Conservation (phyloP, 2,797 vertebrate species). For the Phalloptychus januarius region DNA sequence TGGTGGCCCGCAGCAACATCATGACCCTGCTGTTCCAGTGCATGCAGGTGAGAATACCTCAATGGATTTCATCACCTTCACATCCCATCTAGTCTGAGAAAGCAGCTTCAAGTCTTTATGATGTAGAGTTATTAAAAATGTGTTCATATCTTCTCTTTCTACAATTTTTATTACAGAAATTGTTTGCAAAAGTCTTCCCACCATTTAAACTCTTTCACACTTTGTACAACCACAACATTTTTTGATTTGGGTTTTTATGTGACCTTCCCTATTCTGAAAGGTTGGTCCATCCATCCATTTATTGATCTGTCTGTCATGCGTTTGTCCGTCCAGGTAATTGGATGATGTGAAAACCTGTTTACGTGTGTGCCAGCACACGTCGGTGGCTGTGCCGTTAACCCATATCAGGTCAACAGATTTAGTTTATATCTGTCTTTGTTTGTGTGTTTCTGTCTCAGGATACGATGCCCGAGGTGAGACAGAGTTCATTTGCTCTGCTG, state of each 20-base stretch:
- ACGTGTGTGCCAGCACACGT: background rate
- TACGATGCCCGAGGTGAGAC: constrained; percentile 94
- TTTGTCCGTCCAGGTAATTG: background rate
- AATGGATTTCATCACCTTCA: background rate
- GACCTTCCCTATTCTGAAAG: background rate
- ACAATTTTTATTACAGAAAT: background rate
- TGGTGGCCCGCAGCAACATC: constrained; percentile 93
- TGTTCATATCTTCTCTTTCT: background rate
- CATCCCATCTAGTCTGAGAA: background rate
- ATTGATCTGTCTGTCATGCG: background rate
- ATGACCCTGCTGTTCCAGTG: constrained; percentile 95
- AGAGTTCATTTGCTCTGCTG: constrained; percentile 92
- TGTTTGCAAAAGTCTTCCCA: background rate
- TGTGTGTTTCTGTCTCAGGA: constrained; percentile 77
- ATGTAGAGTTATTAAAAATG: background rate
- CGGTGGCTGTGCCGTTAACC: background rate
- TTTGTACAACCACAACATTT: background rate
- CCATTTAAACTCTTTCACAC: background rate
- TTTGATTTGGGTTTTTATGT: background rate
- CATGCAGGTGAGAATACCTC: constrained; percentile 86
- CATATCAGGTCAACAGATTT: background rate
- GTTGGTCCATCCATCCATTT: background rate
- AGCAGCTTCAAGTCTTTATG: background rate
- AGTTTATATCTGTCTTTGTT: constrained; percentile 38
- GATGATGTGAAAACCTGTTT: background rate